Evolutionary conservation across 2,113 vertebrate genomes (phyloP), one percentile per base, ranked within the genome.

Genomic region (Phasianus colchicus): DNA sequence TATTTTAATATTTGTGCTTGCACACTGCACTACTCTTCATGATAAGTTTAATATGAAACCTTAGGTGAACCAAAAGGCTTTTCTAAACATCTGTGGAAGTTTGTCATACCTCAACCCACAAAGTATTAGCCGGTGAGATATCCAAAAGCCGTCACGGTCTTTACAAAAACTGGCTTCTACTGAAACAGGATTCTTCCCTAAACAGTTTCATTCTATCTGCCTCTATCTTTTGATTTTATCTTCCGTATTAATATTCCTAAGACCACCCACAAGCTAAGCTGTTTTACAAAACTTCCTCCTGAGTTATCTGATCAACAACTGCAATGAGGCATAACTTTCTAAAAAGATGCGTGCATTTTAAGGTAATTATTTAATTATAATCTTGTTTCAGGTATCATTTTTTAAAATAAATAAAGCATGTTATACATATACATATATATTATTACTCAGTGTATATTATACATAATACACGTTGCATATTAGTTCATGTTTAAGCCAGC

Each of bases 191-290:
- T 96, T 93, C 95, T 96, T 96, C 90, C 97, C 96, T 96, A 97
- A 98, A 97, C 79, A 73, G 80, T 97, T 97, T 96, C 92, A 93
- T 83, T 87, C 89, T 95, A 89, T 92, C 92, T 87, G 70, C 81
- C 90, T 93, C 84, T 92, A 91, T 91, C 82, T 92, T 98, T 99
- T 98, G 98, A 99, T 98, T 98, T 98, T 98, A 98, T 98, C 96
- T 97, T 98, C 98, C 98, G 98, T 98, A 98, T 98, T 98, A 98
- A 98, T 98, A 98, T 98, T 97, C 97, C 91, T 95, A 97, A 98
- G 99, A 99, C 99, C 99, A 99, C 99, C 99, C 98, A 99, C 97
- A 97, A 97, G 96, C 96, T 96, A 95, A 97, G 93, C 95, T 97
- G 98, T 98, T 98, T 97, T 98, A 97, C 97, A 98, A 98, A 98